Conservation (phyloP, 1,140 invertebrate genomes). For the Diorhabda elongata region DNA sequence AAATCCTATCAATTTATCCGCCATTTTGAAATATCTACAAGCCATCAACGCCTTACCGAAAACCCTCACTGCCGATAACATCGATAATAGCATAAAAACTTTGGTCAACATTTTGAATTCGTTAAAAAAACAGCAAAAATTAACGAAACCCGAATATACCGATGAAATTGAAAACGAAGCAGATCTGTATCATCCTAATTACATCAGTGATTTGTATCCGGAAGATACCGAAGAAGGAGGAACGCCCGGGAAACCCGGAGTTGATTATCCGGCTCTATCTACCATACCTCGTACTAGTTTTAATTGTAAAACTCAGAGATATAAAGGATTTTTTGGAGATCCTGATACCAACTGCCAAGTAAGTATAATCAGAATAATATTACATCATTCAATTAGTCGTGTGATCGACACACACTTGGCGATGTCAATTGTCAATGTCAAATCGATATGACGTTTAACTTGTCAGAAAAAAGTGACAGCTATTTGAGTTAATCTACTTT, state of each 20-base stretch:
- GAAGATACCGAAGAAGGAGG: conserved; percentile 53
- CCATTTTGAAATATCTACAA: conserved; percentile 62
- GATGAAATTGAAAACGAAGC: conserved; percentile 35
- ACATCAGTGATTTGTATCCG: conserved; percentile 32
- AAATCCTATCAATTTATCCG: conserved; percentile 41
- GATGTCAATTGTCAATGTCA: too few species aligned
- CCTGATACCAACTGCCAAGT: conserved; percentile 81
- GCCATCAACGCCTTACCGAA: conserved; percentile 69
- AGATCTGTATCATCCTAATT: conserved; percentile 28
- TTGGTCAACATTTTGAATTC: conserved; percentile 66
- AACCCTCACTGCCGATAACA: conserved; percentile 67
- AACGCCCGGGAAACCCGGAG: conserved; percentile 70
- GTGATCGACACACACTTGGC: too few species aligned
- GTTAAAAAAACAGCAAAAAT: conserved; percentile 51
- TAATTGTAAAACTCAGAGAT: conserved; percentile 76
- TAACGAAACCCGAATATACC: conserved; percentile 30
- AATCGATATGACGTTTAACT: too few species aligned
- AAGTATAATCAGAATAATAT: conserved; percentile 18
- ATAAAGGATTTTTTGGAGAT: conserved; percentile 88
- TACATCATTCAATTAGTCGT: too few species aligned
- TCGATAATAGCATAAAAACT: conserved; percentile 72
- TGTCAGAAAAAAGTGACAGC: too few species aligned
- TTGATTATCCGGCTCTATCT: conserved; percentile 78
- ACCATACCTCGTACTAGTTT: conserved; percentile 75
- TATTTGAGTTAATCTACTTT: too few species aligned